Evolutionary conservation across 37 sponge, comb jelly and placozoan species (phyloP).

Genomic region (Crambe crambe): DNA sequence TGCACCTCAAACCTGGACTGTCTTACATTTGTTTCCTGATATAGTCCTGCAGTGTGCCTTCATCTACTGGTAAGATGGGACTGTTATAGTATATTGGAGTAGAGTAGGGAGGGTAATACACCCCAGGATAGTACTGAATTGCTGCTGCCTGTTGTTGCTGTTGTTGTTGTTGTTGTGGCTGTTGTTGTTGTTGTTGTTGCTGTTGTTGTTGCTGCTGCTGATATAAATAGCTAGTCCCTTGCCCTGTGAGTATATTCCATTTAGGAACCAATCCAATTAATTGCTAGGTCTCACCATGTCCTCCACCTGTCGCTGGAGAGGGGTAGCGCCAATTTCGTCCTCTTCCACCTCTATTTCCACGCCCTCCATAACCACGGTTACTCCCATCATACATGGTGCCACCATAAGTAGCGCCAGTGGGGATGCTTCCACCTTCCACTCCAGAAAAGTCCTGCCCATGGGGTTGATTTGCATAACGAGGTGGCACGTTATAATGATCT

Average conservation of each 20-base stretch:
- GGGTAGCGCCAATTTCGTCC: slow-evolving; percentile 42
- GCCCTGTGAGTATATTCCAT: not conserved
- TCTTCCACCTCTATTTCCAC: slow-evolving; percentile 22
- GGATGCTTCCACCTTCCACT: slow-evolving; percentile 2
- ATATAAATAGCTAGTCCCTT: slow-evolving; percentile 1
- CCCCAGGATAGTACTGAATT: slow-evolving; percentile 15
- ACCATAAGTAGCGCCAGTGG: not conserved
- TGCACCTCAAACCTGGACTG: not conserved
- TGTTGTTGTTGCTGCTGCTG: slow-evolving; percentile 28
- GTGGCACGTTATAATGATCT: slow-evolving; percentile 41
- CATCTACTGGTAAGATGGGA: slow-evolving; percentile 76
- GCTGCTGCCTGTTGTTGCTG: slow-evolving; percentile 25
- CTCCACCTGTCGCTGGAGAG: not conserved
- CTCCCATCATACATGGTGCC: slow-evolving; percentile 18
- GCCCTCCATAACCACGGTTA: slow-evolving; percentile 24
- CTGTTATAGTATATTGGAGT: slow-evolving; percentile 48
- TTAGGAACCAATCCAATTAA: not conserved
- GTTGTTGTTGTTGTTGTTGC: not conserved
- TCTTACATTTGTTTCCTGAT: slow-evolving; percentile 88
- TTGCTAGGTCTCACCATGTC: not conserved
- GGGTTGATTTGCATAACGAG: slow-evolving; percentile 42
- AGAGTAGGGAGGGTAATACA: slow-evolving; percentile 40
- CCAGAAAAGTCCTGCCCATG: slow-evolving; percentile 6
- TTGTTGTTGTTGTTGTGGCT: slow-evolving; percentile 9
- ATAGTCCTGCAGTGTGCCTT: slow-evolving; percentile 73